Percentiles rank a stretch among this genome's conserved stretches.
phyloP scores from a whole-genome alignment of 2,113 vertebrate genomes.

The Phylloscopus trochiloides region DNA sequence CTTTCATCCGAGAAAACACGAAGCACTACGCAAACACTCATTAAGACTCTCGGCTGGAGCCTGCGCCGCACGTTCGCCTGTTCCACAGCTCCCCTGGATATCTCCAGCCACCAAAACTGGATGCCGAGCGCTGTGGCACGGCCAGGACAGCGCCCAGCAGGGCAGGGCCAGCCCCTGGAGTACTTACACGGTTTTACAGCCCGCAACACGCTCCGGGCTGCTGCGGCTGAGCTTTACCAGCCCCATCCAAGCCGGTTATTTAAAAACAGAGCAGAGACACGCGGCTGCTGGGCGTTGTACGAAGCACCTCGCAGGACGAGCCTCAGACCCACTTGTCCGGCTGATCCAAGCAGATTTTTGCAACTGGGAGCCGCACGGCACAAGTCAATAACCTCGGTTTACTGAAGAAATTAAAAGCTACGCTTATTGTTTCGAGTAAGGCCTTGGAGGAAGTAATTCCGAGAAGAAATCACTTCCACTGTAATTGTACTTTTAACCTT shows the following conservation, averaged over 20 bases:
- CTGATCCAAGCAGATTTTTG: not conserved
- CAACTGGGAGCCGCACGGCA: not conserved
- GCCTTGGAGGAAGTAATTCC: slow-evolving; percentile 19
- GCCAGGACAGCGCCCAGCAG: not conserved
- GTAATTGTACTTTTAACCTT: slow-evolving; percentile 3
- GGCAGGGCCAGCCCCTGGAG: not conserved
- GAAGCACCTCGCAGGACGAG: not conserved
- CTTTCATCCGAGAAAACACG: slow-evolving; percentile 37
- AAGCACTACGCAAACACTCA: not conserved
- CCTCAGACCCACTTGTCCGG: not conserved
- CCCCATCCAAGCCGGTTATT: not conserved
- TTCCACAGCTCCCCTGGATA: not conserved
- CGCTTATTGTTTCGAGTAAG: not conserved
- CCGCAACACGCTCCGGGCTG: not conserved
- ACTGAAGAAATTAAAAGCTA: not conserved
- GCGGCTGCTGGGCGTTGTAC: not conserved
- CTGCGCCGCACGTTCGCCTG: not conserved
- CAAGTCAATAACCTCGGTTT: not conserved
- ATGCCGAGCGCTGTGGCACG: not conserved
- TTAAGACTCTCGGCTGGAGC: not conserved
- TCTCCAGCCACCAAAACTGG: not conserved
- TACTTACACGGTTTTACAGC: not conserved
- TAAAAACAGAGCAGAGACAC: not conserved
- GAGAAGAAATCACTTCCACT: slow-evolving; percentile 17
- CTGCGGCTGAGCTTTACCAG: not conserved